Evolutionary conservation across 64 coral and sea anemone genomes (phyloP).

Genomic region (Montipora cactus): DNA sequence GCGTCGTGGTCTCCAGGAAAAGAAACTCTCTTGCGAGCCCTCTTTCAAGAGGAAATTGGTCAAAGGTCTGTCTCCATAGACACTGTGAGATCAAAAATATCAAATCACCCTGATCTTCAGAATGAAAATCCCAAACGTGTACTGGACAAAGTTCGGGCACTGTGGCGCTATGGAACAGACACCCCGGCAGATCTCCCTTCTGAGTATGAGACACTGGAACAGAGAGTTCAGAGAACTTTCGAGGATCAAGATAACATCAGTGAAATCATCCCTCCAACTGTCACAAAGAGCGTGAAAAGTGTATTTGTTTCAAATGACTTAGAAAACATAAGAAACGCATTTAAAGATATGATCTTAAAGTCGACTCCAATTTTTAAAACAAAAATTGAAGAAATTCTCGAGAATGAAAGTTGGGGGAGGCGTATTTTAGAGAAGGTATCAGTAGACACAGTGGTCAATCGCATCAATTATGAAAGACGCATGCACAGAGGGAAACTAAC

Average conservation of each 20-base stretch:
- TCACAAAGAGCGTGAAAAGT: not conserved
- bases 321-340: not conserved
- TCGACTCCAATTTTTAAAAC: not conserved
- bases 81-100: not conserved
- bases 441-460: conserved; percentile 31
- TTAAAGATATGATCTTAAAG: not conserved
- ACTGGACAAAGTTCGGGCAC: not conserved
- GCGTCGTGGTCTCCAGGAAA: not conserved
- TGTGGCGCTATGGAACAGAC: not conserved
- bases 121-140: not conserved
- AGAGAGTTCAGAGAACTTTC: not conserved
- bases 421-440: not conserved
- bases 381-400: conserved; percentile 13
- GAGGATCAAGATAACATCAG: too few species aligned
- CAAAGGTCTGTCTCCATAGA: not conserved
- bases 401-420: conserved; percentile 17
- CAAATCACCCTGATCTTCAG: not conserved
- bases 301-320: not conserved
- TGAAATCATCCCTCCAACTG: not conserved
- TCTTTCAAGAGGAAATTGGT: not conserved
- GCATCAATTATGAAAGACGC: conserved; percentile 27
- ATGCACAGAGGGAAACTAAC: not conserved
- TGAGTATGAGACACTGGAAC: not conserved
- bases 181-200: not conserved
- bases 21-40: not conserved